Evolutionary conservation across 2,888 invertebrate species (phyloP).

Genomic region (Deroplatys truncata): DNA sequence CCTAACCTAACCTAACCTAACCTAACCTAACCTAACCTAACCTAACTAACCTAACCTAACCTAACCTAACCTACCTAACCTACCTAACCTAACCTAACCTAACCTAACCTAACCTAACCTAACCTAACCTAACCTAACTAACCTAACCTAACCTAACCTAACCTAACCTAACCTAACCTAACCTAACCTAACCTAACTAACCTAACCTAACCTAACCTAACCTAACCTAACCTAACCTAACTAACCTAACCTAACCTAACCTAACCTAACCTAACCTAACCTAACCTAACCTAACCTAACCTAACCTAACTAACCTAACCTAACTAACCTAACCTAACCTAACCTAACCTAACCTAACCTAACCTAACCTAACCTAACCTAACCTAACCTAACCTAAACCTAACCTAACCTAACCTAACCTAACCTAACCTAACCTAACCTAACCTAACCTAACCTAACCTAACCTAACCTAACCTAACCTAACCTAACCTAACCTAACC

Average conservation of each 20-base stretch:
- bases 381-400: slow-evolving; percentile 5
- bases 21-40: slow-evolving; percentile 8
- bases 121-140: no score
- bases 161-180: no score
- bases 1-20: slow-evolving; percentile 8
- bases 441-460: no score
- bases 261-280: slow-evolving; percentile 23
- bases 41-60: slow-evolving; percentile 14
- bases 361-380: not conserved
- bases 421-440: not conserved
- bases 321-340: slow-evolving; percentile 29
- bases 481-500: no score
- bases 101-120: slow-evolving; percentile 35
- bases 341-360: slow-evolving; percentile 28
- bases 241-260: slow-evolving; percentile 33
- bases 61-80: slow-evolving; percentile 24
- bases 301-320: slow-evolving; percentile 22
- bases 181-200: no score
- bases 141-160: no score
- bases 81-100: slow-evolving; percentile 10
- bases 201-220: no score
- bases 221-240: no score
- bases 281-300: slow-evolving; percentile 31
- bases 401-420: not conserved
- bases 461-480: no score